A percentile compares a stretch with the other conserved stretches of the same genome.
These are phyloP conservation scores for Sebastes dallii DNA, from an alignment of 2,797 vertebrate species.

Conservation along the genomic window DNA sequence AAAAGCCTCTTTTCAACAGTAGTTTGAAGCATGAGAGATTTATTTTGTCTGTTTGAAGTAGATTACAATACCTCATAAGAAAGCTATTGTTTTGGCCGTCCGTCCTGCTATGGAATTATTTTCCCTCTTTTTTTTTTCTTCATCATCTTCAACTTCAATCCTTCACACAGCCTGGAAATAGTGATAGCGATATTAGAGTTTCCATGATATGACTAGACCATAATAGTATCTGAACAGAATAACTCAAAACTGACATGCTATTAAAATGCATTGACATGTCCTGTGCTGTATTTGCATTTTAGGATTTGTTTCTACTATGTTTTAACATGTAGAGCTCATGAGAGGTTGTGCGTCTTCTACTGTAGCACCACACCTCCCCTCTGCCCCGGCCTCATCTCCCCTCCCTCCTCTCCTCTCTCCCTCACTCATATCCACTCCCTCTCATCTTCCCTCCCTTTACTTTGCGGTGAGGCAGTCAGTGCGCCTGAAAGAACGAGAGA, in stretches of 20 bases:
- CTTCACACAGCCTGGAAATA: background rate
- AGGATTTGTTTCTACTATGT: background rate
- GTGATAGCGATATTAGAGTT: background rate
- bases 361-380: conserved; percentile 35
- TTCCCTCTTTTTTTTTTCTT: background rate
- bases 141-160: background rate
- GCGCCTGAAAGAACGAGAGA: conserved; percentile 58
- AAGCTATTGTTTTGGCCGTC: background rate
- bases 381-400: conserved; percentile 40
- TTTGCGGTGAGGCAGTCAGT: conserved; percentile 62
- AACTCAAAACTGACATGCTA: background rate
- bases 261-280: background rate
- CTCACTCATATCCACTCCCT: conserved; percentile 67
- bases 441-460: conserved; percentile 65
- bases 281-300: background rate
- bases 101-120: background rate
- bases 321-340: background rate
- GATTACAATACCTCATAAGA: background rate
- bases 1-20: background rate
- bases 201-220: background rate
- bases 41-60: background rate
- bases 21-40: background rate
- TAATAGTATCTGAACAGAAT: background rate
- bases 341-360: conserved; percentile 24
- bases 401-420: conserved; percentile 47